A percentile compares a stretch with the other conserved stretches of the same genome.
Conservation (phyloP, 2,888 invertebrate species). For the Drosophila trichaetosa region DNA sequence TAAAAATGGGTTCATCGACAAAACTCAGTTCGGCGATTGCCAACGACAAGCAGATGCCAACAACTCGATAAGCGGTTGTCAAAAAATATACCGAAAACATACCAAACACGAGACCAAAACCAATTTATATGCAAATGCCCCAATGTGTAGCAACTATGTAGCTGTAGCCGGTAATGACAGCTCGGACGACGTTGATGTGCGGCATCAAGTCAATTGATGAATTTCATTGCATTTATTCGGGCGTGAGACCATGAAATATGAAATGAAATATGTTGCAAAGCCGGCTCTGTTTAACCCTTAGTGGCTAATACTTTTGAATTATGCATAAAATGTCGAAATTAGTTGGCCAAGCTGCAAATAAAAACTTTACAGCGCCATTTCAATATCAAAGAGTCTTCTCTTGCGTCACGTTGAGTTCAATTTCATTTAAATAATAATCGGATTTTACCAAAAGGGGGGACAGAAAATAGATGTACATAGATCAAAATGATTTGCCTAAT, state of each 20-base stretch:
- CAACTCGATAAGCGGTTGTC: conserved; percentile 66
- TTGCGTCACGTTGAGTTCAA: conserved; percentile 26
- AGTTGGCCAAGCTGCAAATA: conserved; percentile 60
- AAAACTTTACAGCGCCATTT: conserved; percentile 68
- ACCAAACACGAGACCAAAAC: conserved; percentile 64
- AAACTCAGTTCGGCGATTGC: conserved; percentile 50
- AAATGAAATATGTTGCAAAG: conserved; percentile 63
- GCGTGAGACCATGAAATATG: conserved; percentile 70
- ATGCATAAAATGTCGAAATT: conserved; percentile 72
- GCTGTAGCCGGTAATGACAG: conserved; percentile 29
- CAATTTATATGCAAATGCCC: conserved; percentile 82
- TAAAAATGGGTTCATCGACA: conserved; percentile 60
- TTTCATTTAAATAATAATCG: conserved; percentile 50
- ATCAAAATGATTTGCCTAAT: neutral
- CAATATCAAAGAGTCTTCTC: conserved; percentile 75
- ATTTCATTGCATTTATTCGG: conserved; percentile 78
- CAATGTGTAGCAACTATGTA: conserved; percentile 42
- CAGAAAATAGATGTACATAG: neutral
- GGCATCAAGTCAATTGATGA: conserved; percentile 72
- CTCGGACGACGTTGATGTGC: conserved; percentile 36
- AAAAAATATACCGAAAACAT: conserved; percentile 41
- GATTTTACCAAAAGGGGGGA: conserved; percentile 2
- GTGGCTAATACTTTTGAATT: conserved; percentile 66
- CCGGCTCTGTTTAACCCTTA: conserved; percentile 61
- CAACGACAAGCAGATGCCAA: conserved; percentile 68